Percentiles rank a stretch among this genome's conserved stretches.
Conservation (phyloP, 2,797 vertebrate species). For the Sebastes matsubarae region DNA sequence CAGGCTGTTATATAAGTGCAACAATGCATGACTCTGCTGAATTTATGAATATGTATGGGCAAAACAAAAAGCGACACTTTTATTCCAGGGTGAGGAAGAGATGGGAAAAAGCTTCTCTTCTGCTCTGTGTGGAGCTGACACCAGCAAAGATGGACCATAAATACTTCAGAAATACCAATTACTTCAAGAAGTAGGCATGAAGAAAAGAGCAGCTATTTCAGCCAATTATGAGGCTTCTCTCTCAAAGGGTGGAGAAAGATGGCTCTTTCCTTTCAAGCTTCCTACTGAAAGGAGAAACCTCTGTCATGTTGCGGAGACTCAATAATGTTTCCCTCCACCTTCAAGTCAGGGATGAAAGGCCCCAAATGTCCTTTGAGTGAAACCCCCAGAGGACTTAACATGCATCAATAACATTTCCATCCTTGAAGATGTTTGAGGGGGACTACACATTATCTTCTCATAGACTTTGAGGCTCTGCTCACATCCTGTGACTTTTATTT, state of each 20-base stretch:
- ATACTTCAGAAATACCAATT: slow-evolving; percentile 81
- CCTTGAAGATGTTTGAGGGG: slow-evolving; percentile 74
- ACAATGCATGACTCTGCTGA: slow-evolving; percentile 48
- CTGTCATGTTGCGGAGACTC: slow-evolving; percentile 73
- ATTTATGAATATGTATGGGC: slow-evolving; percentile 47
- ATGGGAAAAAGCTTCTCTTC: background rate
- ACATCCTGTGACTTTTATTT: slow-evolving; percentile 58
- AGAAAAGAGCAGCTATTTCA: slow-evolving; percentile 68
- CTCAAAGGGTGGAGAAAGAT: slow-evolving; percentile 61
- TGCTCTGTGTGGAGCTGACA: slow-evolving; percentile 54
- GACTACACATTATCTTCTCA: slow-evolving; percentile 66
- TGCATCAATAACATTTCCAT: slow-evolving; percentile 81
- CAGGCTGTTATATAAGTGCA: slow-evolving; percentile 48
- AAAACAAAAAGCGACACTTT: slow-evolving; percentile 30
- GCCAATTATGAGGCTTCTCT: slow-evolving; percentile 70
- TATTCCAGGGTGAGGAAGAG: background rate
- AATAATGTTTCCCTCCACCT: slow-evolving; percentile 79
- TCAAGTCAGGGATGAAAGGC: slow-evolving; percentile 80
- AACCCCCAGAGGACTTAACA: slow-evolving; percentile 76
- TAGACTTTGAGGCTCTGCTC: slow-evolving; percentile 61
- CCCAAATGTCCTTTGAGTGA: slow-evolving; percentile 79
- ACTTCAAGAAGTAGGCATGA: slow-evolving; percentile 64
- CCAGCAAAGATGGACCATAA: slow-evolving; percentile 70
- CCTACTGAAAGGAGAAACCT: slow-evolving; percentile 63
- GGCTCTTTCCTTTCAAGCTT: slow-evolving; percentile 69